Evolutionary conservation across 2,888 invertebrate species (phyloP), one percentile per base, ranked within the genome.

Genomic region (Chirona hameri): DNA sequence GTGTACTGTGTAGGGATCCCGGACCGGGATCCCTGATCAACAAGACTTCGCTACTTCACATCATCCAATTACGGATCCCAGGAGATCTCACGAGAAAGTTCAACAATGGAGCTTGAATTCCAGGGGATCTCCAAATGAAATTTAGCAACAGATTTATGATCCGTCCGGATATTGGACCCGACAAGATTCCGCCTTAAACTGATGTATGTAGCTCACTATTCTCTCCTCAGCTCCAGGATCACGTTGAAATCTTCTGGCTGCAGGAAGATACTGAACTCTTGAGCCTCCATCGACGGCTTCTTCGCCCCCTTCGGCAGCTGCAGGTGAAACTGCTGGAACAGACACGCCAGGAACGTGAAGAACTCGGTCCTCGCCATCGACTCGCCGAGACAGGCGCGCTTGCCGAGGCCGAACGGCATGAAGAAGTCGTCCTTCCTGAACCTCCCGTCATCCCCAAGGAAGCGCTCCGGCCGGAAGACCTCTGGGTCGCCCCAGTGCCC

Each of bases 401-500:
- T 72, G 52, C 79, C 82, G 12, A 46, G 46, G 39, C 79, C 76
- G 79, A 82, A 82, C 29, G 81, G 31, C 60, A 69, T 69, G 39
- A 80, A 18, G 79, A 24, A 12, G 5, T 60, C 60, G 31, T 76
- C n/a, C 27, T 14, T n/a, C 7, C 29, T 31, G 65, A 79, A 76
- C 10, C 48, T 80, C 12, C 82, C 82, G 48, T 31, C 31, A 4
- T 79, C 55, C 29, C 55, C 79, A 21, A 82, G 5, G 29, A 79
- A 79, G 29, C 82, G 82, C 79, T 82, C 82, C 14, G 79, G 82
- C n/a, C 80, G 46, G 24, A 80, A 82, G 14, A 46, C 46, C 7
- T 21, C 24, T 14, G 82, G 82, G 15, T 82, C 48, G 12, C 48
- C 31, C 39, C 79, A 82, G 60, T 55, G 79, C 27, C 1, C 24